Evolutionary conservation across 2,888 invertebrate genomes (phyloP), one percentile per base, ranked within the genome.

Genomic region (Tricholauxania praeusta): DNA sequence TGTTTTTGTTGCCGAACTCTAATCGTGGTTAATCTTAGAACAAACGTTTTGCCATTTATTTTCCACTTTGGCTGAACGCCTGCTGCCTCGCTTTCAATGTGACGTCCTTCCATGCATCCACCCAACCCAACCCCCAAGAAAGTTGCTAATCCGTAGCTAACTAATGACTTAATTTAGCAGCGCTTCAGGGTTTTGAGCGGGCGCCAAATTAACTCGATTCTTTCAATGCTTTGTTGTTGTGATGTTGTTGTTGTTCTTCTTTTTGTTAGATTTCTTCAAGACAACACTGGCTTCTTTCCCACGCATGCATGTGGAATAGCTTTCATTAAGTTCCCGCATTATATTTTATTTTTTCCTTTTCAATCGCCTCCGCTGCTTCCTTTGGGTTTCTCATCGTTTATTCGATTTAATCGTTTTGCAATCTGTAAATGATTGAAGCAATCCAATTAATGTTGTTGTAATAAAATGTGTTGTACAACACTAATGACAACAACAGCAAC

Each of bases 81-180:
- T 12, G 65, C 71, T 55, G 52, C 65, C 51, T 52, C 17, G 17
- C 55, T 39, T 74, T 77, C 81, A 73, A 66, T 55, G 12, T 49
- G 55, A 51, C 22, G 17, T n/a, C 57, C 28, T 17, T 68, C 12
- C 39, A 39, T 39, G 12, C 60, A 55, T 15, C 48, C 71, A 28
- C 57, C 12, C 55, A 47, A n/a, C 49, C 49, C n/a, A n/a, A n/a
- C n/a, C 32, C 39, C 60, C 47, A 51, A 32, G 65, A 39, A 39
- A 39, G 10, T 17, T 12, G 57, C 73, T 72, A 57, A 76, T 74
- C 72, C 76, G 76, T 75, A 82, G 79, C 81, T 83, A 86, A 85
- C 87, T 87, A 87, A 87, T 87, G 87, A 87, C 86, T 87, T 87
- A 87, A 87, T 87, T 87, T 87, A 87, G 86, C 87, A 83, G 84